Conservation (phyloP, 2,797 vertebrate species). For the Dendrocincla tyrannina region DNA sequence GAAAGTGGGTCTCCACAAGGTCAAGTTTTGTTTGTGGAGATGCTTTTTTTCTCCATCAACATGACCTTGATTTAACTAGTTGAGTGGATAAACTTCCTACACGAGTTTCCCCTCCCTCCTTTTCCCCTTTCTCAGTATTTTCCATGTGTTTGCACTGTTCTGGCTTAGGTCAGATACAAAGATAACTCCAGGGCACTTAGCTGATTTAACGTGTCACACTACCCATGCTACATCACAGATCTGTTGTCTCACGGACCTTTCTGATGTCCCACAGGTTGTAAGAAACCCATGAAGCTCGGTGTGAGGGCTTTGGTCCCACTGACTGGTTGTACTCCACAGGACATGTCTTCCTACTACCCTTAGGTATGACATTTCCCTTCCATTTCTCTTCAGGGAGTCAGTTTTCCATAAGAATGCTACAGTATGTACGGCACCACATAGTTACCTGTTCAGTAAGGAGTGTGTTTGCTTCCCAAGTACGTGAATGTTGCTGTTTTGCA, state of each 20-base stretch:
- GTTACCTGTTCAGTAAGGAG: background rate
- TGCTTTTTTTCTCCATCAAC: background rate
- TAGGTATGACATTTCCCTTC: background rate
- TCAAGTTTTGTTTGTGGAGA: background rate
- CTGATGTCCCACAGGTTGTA: background rate
- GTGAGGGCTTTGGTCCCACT: background rate
- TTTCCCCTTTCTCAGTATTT: background rate
- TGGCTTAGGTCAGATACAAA: background rate
- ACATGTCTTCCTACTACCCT: background rate
- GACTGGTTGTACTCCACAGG: background rate
- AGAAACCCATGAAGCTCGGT: background rate
- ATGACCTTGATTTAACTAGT: background rate
- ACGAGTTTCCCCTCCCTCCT: background rate
- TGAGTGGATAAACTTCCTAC: background rate
- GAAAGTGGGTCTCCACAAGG: background rate
- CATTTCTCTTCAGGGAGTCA: background rate
- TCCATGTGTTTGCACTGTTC: background rate
- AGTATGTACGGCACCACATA: background rate
- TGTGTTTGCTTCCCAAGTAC: background rate
- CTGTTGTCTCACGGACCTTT: background rate
- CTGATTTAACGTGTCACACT: background rate
- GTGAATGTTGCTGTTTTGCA: background rate
- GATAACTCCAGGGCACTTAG: background rate
- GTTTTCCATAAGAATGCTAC: background rate
- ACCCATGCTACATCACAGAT: background rate